A percentile compares a stretch with the other conserved stretches of the same genome.
Conservation (phyloP, 2,888 invertebrate species). For the Dione vanillae region DNA sequence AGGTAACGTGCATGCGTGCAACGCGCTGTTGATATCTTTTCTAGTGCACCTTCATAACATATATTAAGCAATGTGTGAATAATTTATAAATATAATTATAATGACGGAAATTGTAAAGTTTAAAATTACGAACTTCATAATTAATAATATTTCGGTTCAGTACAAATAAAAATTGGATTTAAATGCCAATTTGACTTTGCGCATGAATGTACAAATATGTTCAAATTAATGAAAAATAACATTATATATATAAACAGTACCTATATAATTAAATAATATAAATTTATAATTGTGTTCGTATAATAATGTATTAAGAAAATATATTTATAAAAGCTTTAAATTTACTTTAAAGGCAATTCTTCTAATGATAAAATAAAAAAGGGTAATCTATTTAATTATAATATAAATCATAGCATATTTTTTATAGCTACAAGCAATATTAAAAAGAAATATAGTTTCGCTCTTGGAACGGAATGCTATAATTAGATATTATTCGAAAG, state of each 20-base stretch:
- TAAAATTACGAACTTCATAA: too few relatives aligned
- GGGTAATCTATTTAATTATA: too few relatives aligned
- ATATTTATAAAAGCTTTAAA: too few relatives aligned
- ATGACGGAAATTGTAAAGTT: constrained; percentile 12
- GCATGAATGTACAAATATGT: neutral
- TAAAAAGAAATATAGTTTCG: neutral
- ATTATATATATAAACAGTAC: neutral
- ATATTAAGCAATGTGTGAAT: constrained; percentile 22
- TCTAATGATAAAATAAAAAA: too few relatives aligned
- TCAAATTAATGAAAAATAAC: neutral
- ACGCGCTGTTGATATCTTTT: constrained; percentile 50
- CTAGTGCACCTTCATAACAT: constrained; percentile 41
- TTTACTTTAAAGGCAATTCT: too few relatives aligned
- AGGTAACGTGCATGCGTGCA: constrained; percentile 41
- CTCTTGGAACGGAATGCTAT: constrained; percentile 1
- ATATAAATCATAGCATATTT: neutral
- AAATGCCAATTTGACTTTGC: neutral
- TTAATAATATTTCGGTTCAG: too few relatives aligned
- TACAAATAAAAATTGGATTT: neutral
- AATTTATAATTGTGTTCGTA: neutral
- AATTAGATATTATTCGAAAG: neutral
- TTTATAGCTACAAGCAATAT: neutral
- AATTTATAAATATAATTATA: constrained; percentile 24
- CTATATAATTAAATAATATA: neutral
- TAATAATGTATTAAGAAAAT: too few relatives aligned